These are phyloP conservation scores for Pituophis catenifer DNA, from an alignment of 2,113 vertebrate genomes.

Conservation along the genomic window DNA sequence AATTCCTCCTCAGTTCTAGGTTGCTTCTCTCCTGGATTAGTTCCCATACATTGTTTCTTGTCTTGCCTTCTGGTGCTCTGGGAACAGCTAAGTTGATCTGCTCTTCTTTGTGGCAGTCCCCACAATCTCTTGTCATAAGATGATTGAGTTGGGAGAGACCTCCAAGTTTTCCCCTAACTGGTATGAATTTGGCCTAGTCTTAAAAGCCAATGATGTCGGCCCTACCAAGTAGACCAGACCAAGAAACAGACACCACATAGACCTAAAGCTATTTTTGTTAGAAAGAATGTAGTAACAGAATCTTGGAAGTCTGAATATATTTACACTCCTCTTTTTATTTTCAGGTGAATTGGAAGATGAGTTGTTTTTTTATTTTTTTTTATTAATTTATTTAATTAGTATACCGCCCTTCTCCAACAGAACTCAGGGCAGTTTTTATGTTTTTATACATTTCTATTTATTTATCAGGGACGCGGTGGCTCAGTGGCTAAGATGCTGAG, in stretches of 20 bases:
- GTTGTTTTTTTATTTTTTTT: background rate
- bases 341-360: background rate
- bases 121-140: no score
- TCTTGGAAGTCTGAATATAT: background rate
- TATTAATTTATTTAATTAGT: no score
- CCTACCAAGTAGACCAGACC: background rate
- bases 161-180: background rate
- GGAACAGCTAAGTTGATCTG: background rate
- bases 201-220: background rate
- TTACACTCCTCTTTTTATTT: background rate
- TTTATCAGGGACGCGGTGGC: background rate
- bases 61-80: background rate
- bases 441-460: background rate
- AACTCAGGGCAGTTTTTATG: background rate
- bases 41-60: background rate
- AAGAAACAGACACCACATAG: background rate
- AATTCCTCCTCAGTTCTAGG: background rate
- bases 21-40: background rate
- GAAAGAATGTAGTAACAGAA: background rate
- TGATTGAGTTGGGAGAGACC: background rate
- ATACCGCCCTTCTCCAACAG: no score
- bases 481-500: no score
- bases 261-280: background rate
- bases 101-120: background rate
- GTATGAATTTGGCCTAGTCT: background rate